These are phyloP conservation scores for Pristionchus fissidentatus DNA, from an alignment of 2,888 invertebrate species.

Conservation along the genomic window DNA sequence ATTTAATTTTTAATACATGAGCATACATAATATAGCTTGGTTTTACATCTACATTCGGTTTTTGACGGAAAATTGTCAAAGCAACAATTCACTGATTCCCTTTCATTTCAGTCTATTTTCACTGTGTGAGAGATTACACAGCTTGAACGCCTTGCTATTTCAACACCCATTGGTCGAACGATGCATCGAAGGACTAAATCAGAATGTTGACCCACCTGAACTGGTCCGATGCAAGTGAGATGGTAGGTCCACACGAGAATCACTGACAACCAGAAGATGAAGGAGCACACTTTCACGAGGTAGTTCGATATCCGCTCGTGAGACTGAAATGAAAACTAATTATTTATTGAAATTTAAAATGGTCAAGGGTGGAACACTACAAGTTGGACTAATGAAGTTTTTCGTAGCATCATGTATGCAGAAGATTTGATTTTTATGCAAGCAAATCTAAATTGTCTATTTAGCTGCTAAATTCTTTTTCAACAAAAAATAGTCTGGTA, in stretches of 20 bases:
- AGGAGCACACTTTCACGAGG: slow-evolving; percentile 62
- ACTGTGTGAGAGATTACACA: no score
- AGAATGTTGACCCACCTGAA: slow-evolving; percentile 59
- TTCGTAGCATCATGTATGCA: no score
- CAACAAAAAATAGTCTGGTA: no score
- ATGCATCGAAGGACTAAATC: background rate
- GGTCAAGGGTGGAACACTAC: no score
- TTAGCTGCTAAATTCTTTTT: no score
- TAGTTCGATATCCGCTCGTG: slow-evolving; percentile 59
- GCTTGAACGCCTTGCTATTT: no score
- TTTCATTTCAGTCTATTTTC: no score
- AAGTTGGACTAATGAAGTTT: no score
- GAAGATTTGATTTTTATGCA: no score
- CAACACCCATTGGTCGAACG: background rate
- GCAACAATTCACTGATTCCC: no score
- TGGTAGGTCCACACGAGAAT: slow-evolving; percentile 68
- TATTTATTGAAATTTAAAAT: background rate
- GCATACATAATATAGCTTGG: background rate
- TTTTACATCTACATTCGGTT: background rate
- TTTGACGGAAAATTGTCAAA: background rate
- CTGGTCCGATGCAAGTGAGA: slow-evolving; percentile 65
- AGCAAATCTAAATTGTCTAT: no score
- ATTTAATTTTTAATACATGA: background rate
- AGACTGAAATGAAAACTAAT: slow-evolving; percentile 52
- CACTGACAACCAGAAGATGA: slow-evolving; percentile 68